Conservation (phyloP, 1,140 invertebrate species). For the Leguminivora glycinivorella region DNA sequence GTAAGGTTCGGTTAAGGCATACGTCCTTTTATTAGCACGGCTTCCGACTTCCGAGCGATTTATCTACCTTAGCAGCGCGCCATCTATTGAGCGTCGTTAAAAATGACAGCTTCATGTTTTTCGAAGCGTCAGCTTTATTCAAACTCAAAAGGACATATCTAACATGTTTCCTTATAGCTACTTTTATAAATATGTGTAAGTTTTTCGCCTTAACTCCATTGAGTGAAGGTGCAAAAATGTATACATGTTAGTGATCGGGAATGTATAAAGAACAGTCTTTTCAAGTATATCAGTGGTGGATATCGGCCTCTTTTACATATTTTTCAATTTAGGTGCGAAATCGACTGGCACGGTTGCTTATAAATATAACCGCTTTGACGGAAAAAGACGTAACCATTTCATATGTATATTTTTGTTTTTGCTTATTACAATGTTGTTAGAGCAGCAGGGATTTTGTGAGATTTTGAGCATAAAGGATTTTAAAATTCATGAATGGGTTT, state of each 20-base stretch:
- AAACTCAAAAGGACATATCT: background rate
- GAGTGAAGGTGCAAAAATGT: background rate
- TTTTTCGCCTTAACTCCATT: background rate
- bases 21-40: background rate
- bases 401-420: background rate
- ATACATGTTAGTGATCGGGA: background rate
- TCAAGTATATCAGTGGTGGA: constrained; percentile 13
- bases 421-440: constrained; percentile 25
- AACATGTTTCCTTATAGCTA: background rate
- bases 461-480: constrained; percentile 14
- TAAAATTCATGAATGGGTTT: background rate
- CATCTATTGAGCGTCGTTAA: constrained; percentile 59
- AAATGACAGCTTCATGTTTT: constrained; percentile 66
- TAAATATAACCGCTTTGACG: constrained; percentile 35
- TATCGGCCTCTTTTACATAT: constrained; percentile 63
- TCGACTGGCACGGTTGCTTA: constrained; percentile 40
- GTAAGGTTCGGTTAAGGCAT: background rate
- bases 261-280: background rate
- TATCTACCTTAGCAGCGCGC: constrained; percentile 63
- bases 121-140: constrained; percentile 49
- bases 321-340: constrained; percentile 60
- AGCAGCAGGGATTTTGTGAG: constrained; percentile 35
- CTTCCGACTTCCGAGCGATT: constrained; percentile 60
- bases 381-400: background rate
- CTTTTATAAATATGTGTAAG: background rate